Conservation (phyloP, 2,888 invertebrate genomes). For the Drosophila niveifrons region DNA sequence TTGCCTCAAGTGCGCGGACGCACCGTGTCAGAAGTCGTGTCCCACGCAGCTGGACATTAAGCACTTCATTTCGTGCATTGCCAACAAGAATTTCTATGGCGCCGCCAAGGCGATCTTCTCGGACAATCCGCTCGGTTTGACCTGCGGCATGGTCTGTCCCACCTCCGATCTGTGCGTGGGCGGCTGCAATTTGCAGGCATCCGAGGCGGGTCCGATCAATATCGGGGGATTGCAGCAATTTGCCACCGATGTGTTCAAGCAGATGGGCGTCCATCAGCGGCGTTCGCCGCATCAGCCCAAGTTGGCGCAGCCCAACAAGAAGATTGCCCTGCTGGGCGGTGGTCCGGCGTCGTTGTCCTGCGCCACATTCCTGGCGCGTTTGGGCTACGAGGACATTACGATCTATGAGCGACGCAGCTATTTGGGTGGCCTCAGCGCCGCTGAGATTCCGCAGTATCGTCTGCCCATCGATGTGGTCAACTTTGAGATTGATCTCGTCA, state of each 20-base stretch:
- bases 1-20: constrained; percentile 97
- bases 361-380: constrained; percentile 96
- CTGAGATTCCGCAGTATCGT: constrained; percentile 99
- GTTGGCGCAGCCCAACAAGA: constrained; percentile 85
- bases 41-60: constrained; percentile 99
- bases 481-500: constrained; percentile 96
- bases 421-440: constrained; percentile 96
- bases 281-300: constrained; percentile 90
- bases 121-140: constrained; percentile 97
- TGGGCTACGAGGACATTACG: constrained; percentile 96
- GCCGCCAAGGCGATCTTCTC: constrained; percentile 98
- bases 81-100: constrained; percentile 99
- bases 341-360: constrained; percentile 99
- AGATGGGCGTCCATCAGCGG: constrained; percentile 96
- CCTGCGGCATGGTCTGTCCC: constrained; percentile 99
- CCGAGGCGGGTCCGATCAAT: constrained; percentile 99
- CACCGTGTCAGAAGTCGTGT: constrained; percentile 99
- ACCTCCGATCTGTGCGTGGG: constrained; percentile 99
- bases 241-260: constrained; percentile 97
- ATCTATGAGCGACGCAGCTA: constrained; percentile 96
- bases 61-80: constrained; percentile 97
- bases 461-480: constrained; percentile 96
- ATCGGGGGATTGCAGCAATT: constrained; percentile 99
- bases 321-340: constrained; percentile 95
- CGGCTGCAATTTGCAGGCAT: constrained; percentile 97